A percentile compares a stretch with the other conserved stretches of the same genome.
Conservation (phyloP, 2,797 vertebrate genomes). For the Galaxias olidus region DNA sequence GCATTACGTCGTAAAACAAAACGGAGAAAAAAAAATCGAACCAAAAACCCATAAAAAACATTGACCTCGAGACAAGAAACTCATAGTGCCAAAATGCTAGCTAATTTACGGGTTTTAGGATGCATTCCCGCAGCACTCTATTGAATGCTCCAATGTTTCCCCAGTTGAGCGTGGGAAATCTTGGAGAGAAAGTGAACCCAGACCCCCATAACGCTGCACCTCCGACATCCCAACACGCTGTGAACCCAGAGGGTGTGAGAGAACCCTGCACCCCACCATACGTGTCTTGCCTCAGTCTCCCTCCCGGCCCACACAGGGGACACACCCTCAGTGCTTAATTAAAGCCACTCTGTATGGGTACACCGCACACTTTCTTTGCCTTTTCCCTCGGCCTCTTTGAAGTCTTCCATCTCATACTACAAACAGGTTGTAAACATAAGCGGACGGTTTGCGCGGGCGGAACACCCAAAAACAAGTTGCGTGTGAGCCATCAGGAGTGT, state of each 20-base stretch:
- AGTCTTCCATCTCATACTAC: conserved; percentile 42
- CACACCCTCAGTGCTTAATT: conserved; percentile 38
- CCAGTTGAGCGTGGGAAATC: no score
- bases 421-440: conserved; percentile 54
- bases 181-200: no score
- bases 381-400: conserved; percentile 41
- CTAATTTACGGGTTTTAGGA: no score
- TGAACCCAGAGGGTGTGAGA: conserved; percentile 32
- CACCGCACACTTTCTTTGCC: conserved; percentile 10
- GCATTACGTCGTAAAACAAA: no score
- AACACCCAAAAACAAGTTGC: conserved; percentile 4
- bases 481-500: conserved; percentile 26
- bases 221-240: background rate
- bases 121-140: no score
- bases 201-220: background rate
- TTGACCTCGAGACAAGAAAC: no score
- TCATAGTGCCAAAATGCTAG: no score
- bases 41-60: no score
- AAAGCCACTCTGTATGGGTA: conserved; percentile 36
- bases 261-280: conserved; percentile 26
- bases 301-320: conserved; percentile 41
- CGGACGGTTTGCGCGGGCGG: background rate
- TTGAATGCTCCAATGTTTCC: no score
- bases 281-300: conserved; percentile 16
- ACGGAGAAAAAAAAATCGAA: no score